Evolutionary conservation across 1,140 invertebrate species (phyloP).

Genomic region (Drosophila suzukii): DNA sequence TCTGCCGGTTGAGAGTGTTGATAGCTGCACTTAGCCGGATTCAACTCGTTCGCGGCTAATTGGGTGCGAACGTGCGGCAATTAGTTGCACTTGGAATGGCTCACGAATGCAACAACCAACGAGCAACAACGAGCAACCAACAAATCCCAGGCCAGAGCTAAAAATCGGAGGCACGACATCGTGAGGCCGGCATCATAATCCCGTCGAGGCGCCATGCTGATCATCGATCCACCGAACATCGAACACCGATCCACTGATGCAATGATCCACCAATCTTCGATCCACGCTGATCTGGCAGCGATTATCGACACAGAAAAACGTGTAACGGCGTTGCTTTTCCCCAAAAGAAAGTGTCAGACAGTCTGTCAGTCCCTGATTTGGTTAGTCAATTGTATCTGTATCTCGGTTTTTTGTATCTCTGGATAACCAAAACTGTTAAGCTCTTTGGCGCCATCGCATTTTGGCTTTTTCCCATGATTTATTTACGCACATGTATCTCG

Average conservation of each 20-base stretch:
- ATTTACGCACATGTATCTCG: constrained; percentile 69
- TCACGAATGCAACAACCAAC: constrained; percentile 57
- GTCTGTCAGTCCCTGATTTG: constrained; percentile 35
- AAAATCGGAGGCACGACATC: constrained; percentile 40
- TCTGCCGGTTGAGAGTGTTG: constrained; percentile 59
- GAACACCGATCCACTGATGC: constrained; percentile 19
- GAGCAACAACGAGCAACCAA: background rate
- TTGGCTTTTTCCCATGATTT: constrained; percentile 70
- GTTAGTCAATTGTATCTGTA: constrained; percentile 39
- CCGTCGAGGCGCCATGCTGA: constrained; percentile 68
- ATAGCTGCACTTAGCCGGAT: constrained; percentile 74
- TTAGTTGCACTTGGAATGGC: constrained; percentile 74
- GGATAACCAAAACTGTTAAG: constrained; percentile 45
- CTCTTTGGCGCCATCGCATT: constrained; percentile 66
- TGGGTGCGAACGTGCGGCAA: constrained; percentile 80
- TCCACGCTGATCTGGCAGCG: constrained; percentile 39
- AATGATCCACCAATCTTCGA: constrained; percentile 40
- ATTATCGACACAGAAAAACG: constrained; percentile 48
- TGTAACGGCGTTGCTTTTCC: constrained; percentile 59
- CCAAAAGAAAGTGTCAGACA: constrained; percentile 71
- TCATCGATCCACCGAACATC: constrained; percentile 38
- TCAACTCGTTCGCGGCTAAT: constrained; percentile 75
- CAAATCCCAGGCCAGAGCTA: constrained; percentile 9
- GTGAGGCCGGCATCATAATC: constrained; percentile 69
- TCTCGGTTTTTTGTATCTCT: constrained; percentile 18